Conservation (phyloP, 1,140 invertebrate genomes). For the Sweltsa coloradensis region DNA sequence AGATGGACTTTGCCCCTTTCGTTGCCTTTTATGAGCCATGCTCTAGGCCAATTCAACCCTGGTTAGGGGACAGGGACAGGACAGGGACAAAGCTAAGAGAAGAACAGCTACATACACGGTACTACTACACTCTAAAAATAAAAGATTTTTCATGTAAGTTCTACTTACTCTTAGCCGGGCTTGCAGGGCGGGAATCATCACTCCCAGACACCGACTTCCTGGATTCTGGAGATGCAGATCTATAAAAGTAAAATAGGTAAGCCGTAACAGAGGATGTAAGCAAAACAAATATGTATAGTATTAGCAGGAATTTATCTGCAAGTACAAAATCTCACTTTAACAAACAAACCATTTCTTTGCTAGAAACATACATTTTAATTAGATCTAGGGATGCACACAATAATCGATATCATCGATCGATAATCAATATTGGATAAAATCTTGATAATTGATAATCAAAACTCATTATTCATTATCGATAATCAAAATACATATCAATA, state of each 20-base stretch:
- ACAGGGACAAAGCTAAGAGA: too few species aligned
- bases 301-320: neutral
- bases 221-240: conserved; percentile 35
- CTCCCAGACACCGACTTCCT: conserved; percentile 38
- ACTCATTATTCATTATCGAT: too few species aligned
- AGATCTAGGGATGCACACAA: neutral
- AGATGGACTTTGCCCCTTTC: too few species aligned
- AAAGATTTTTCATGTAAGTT: too few species aligned
- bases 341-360: neutral
- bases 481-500: too few species aligned
- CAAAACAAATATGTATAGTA: neutral
- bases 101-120: too few species aligned
- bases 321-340: neutral
- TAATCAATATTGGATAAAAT: neutral
- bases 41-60: too few species aligned
- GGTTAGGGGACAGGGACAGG: too few species aligned
- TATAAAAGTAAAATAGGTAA: conserved; percentile 20
- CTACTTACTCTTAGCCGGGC: too few species aligned
- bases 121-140: too few species aligned
- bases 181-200: conserved; percentile 20
- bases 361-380: neutral
- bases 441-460: too few species aligned
- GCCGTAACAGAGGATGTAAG: neutral
- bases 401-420: neutral
- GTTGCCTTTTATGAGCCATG: too few species aligned